These are phyloP conservation scores for Potamarius usumacintae DNA, from an alignment of 2,113 vertebrate species.

Conservation along the genomic window DNA sequence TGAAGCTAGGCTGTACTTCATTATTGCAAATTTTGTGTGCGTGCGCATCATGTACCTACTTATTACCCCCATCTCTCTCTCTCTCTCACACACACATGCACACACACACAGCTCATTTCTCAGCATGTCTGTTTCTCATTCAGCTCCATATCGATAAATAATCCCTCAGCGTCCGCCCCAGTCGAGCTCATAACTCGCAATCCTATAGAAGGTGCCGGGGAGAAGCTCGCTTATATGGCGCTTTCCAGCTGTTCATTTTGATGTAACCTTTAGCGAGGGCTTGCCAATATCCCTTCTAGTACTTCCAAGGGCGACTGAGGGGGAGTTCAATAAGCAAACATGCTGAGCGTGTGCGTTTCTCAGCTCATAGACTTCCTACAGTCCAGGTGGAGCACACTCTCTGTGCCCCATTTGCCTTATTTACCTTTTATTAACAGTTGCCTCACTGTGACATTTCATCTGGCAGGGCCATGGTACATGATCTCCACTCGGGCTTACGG, in stretches of 20 bases:
- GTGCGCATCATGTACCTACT: neutral
- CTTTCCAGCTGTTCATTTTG: constrained; percentile 57
- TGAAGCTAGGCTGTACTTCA: constrained; percentile 37
- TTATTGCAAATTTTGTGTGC: constrained; percentile 38
- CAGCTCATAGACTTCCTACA: constrained; percentile 31
- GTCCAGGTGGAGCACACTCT: constrained; percentile 11
- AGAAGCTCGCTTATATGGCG: constrained; percentile 24
- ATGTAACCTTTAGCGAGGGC: constrained; percentile 58
- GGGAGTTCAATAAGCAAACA: constrained; percentile 48
- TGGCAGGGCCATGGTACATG: constrained; percentile 14
- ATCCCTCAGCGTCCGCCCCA: neutral
- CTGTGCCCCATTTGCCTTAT: constrained; percentile 47
- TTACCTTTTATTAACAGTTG: constrained; percentile 54
- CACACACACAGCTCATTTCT: neutral
- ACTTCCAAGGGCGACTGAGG: constrained; percentile 12
- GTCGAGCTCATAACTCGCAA: constrained; percentile 8
- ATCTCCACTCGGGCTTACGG: constrained; percentile 14
- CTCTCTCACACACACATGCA: neutral
- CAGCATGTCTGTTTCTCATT: constrained; percentile 2
- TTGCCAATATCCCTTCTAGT: constrained; percentile 51
- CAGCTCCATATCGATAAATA: constrained; percentile 37
- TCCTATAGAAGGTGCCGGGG: constrained; percentile 11
- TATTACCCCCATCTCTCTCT: constrained; percentile 12
- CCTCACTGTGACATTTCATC: constrained; percentile 55
- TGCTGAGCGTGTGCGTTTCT: constrained; percentile 39